These are phyloP conservation scores for Harmothoe impar DNA, from an alignment of 2,888 invertebrate genomes.

Conservation along the genomic window DNA sequence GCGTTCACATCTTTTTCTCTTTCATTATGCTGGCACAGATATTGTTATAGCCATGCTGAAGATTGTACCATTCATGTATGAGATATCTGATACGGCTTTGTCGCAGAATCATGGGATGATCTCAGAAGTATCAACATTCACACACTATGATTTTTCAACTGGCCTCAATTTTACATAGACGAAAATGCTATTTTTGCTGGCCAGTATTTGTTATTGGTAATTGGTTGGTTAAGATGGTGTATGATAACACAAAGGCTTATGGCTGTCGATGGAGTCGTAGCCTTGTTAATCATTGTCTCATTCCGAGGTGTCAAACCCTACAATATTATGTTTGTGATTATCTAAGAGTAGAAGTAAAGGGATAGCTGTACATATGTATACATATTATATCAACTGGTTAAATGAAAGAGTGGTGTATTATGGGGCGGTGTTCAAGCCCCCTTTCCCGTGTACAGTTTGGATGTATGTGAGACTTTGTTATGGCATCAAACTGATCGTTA, in stretches of 20 bases:
- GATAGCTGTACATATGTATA: neutral
- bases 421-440: too few species aligned
- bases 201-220: constrained; percentile 7
- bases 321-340: neutral
- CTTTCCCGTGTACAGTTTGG: neutral
- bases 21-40: neutral
- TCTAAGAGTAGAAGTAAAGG: neutral
- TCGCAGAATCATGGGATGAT: neutral
- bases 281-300: neutral
- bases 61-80: neutral
- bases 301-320: neutral
- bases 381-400: neutral
- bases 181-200: constrained; percentile 13
- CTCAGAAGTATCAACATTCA: neutral
- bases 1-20: neutral
- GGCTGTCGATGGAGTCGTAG: neutral
- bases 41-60: neutral
- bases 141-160: neutral
- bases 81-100: neutral
- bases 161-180: neutral
- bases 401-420: too few species aligned
- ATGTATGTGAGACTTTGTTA: neutral
- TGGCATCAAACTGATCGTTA: neutral
- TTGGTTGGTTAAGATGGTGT: neutral
- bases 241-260: neutral